phyloP scores from a whole-genome alignment of 2,888 invertebrate genomes.

The Eupithecia centaureata region DNA sequence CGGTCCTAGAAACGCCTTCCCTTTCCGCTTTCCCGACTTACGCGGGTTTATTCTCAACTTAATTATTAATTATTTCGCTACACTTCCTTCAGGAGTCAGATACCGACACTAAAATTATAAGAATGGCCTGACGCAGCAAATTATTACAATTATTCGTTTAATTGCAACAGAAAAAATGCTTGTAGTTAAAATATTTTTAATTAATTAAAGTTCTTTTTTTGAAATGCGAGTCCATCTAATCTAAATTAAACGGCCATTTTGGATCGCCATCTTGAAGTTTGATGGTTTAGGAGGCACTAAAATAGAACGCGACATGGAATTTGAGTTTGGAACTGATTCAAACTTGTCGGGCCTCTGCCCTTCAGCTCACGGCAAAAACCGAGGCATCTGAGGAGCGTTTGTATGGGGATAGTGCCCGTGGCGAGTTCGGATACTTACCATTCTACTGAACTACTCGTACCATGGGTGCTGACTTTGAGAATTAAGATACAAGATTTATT shows the following conservation, averaged over 20 bases:
- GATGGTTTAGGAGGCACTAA: background rate
- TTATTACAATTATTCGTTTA: background rate
- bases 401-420: background rate
- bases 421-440: background rate
- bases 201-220: background rate
- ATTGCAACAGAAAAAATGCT: background rate
- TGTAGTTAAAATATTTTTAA: background rate
- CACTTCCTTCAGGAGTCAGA: no score
- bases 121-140: background rate
- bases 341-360: conserved; percentile 9
- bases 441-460: background rate
- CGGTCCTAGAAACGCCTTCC: no score
- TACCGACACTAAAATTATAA: background rate
- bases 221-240: background rate
- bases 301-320: conserved; percentile 10
- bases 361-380: conserved; percentile 16
- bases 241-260: background rate
- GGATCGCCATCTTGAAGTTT: background rate
- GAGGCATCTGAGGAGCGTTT: background rate
- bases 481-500: background rate
- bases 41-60: no score
- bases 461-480: background rate
- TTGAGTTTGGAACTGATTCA: conserved; percentile 9
- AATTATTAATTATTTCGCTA: no score
- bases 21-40: no score